phyloP scores from a whole-genome alignment of 2,113 vertebrate species.

The Ceyx margarethae region DNA sequence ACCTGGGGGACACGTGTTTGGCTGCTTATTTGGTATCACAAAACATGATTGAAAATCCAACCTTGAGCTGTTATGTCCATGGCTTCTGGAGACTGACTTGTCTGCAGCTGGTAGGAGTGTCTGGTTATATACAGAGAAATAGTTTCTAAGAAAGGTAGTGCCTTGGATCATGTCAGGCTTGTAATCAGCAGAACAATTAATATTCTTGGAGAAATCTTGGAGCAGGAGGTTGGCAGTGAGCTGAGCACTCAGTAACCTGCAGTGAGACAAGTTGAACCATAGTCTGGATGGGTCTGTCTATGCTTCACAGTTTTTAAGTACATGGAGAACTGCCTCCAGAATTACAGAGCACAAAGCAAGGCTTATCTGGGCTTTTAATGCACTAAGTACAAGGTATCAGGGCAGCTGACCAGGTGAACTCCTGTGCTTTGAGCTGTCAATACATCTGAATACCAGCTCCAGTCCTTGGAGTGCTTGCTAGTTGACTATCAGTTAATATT shows the following conservation, averaged over 20 bases:
- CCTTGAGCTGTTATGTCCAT: background rate
- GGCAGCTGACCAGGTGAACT: background rate
- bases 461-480: background rate
- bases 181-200: background rate
- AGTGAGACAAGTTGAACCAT: background rate
- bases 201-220: background rate
- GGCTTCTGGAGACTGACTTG: background rate
- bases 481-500: background rate
- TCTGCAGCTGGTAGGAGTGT: background rate
- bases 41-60: background rate
- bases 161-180: background rate
- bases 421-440: background rate
- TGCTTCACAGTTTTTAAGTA: accelerated
- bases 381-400: accelerated
- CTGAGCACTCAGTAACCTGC: background rate
- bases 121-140: background rate
- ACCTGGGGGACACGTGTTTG: background rate
- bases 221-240: background rate
- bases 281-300: background rate
- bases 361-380: accelerated
- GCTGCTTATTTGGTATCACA: background rate
- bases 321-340: no score
- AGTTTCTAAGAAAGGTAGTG: background rate
- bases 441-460: background rate
- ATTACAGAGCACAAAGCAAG: background rate